A percentile compares a stretch with the other conserved stretches of the same genome.
These are phyloP conservation scores for Chloromyia formosa DNA, from an alignment of 2,888 invertebrate species.

Conservation along the genomic window DNA sequence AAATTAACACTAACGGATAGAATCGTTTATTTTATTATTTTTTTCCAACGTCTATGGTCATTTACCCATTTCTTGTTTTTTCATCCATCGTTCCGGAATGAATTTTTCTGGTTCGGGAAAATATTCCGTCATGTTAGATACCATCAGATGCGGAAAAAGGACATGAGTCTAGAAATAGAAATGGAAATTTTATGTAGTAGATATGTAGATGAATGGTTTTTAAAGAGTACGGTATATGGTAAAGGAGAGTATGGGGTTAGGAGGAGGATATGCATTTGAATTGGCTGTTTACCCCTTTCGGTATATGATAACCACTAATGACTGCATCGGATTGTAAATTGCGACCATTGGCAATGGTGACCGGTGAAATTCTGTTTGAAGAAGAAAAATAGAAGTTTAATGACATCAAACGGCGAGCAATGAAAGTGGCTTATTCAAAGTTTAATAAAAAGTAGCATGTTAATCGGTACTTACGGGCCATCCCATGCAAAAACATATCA, in stretches of 20 bases:
- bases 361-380: constrained; percentile 77
- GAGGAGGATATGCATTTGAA: background rate
- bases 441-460: constrained; percentile 49
- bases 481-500: too few relatives aligned
- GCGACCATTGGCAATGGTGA: constrained; percentile 82
- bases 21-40: background rate
- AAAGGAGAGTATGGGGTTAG: background rate
- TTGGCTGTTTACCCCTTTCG: constrained; percentile 75
- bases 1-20: constrained; percentile 4
- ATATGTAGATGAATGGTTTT: background rate
- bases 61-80: constrained; percentile 64
- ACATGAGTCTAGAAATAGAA: constrained; percentile 73
- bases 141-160: constrained; percentile 80
- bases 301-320: constrained; percentile 80
- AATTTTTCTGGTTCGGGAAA: constrained; percentile 76
- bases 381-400: background rate
- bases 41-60: constrained; percentile 32
- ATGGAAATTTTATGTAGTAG: constrained; percentile 2
- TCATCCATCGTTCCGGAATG: constrained; percentile 81
- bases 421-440: constrained; percentile 50
- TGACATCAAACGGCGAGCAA: background rate
- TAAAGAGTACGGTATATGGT: background rate
- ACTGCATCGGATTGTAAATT: constrained; percentile 78
- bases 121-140: constrained; percentile 77
- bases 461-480: too few relatives aligned